These are phyloP conservation scores for Adelphocoris suturalis DNA, from an alignment of 2,888 invertebrate species.

Conservation along the genomic window DNA sequence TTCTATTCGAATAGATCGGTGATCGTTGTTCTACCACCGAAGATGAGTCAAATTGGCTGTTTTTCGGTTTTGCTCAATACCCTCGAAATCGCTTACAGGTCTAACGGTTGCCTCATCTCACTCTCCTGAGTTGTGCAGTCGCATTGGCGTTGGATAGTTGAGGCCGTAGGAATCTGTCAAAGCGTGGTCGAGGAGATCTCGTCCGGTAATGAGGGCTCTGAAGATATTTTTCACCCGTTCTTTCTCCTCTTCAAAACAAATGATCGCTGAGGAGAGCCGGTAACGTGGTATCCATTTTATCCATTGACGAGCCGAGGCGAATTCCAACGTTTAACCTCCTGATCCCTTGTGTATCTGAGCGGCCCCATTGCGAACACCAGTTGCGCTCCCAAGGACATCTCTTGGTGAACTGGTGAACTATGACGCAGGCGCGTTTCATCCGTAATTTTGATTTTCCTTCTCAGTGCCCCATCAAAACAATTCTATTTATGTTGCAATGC, in stretches of 20 bases:
- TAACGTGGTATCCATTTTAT: not conserved
- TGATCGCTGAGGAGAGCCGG: not conserved
- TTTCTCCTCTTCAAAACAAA: constrained; percentile 19
- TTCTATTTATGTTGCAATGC: too few species aligned
- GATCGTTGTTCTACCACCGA: not conserved
- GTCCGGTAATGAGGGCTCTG: constrained; percentile 2
- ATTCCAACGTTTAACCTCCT: constrained; percentile 6
- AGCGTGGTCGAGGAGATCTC: not conserved
- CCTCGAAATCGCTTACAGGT: not conserved
- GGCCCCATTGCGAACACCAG: not conserved
- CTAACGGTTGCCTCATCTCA: not conserved
- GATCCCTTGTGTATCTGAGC: not conserved
- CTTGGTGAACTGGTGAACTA: not conserved
- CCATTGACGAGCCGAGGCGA: not conserved
- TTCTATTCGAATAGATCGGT: too few species aligned
- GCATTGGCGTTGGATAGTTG: not conserved
- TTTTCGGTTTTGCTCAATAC: not conserved
- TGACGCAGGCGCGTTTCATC: not conserved
- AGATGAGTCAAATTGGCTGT: constrained; percentile 4
- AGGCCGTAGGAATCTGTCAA: not conserved
- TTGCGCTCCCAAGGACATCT: not conserved
- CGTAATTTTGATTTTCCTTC: not conserved
- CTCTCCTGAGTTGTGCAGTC: not conserved
- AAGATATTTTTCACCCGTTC: not conserved
- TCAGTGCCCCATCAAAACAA: too few species aligned